These are phyloP conservation scores for Malurus alboscapulatus DNA, from an alignment of 2,113 vertebrate genomes.

Conservation along the genomic window DNA sequence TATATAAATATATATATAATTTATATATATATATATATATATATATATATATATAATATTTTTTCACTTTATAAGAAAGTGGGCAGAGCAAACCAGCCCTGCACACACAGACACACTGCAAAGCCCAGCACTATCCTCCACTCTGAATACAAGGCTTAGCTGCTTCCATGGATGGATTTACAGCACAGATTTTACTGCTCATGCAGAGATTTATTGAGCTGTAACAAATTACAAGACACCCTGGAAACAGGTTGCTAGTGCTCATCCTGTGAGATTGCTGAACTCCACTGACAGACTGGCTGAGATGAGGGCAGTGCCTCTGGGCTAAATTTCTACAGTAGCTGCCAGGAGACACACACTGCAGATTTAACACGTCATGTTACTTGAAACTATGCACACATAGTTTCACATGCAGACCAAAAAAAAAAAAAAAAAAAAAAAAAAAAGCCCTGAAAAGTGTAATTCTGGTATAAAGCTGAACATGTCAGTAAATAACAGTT, in stretches of 20 bases:
- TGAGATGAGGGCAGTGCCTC: neutral
- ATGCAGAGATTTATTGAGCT: conserved; percentile 15
- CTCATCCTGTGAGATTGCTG: neutral
- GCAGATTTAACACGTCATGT: conserved; percentile 1
- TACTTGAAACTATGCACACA: neutral
- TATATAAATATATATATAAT: too few species aligned
- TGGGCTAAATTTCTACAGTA: neutral
- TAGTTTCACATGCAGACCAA: neutral
- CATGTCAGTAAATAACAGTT: neutral
- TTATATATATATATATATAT: too few species aligned
- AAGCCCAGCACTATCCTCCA: neutral
- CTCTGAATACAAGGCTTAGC: neutral
- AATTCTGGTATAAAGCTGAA: neutral
- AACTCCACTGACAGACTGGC: neutral
- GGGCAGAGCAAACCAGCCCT: neutral
- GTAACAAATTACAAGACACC: neutral
- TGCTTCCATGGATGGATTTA: neutral
- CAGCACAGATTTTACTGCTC: conserved; percentile 5
- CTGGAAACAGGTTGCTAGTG: conserved; percentile 13
- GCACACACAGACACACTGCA: neutral
- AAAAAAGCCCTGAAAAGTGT: neutral
- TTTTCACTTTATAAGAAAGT: too few species aligned
- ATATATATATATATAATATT: too few species aligned
- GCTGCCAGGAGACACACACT: neutral
- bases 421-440: neutral